Evolutionary conservation across 2,888 invertebrate species (phyloP).

Genomic region (Bimastos eiseni): DNA sequence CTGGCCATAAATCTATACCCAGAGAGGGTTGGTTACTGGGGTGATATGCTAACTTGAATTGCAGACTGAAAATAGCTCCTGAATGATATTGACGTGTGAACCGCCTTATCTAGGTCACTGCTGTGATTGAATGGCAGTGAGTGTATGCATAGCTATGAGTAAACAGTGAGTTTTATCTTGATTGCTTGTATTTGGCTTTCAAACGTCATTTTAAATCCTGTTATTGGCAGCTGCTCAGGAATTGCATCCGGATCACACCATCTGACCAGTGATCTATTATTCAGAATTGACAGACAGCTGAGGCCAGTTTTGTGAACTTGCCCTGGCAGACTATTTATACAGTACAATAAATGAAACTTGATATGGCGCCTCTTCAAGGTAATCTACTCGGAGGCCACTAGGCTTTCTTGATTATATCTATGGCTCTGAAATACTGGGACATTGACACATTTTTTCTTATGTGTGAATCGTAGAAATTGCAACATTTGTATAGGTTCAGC

Average conservation of each 20-base stretch:
- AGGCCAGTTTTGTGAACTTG: background rate
- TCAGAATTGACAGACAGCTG: background rate
- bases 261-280: background rate
- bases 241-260: background rate
- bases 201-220: background rate
- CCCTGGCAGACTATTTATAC: background rate
- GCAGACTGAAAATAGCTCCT: background rate
- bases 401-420: background rate
- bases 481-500: background rate
- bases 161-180: background rate
- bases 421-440: background rate
- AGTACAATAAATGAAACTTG: no score
- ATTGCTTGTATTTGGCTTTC: background rate
- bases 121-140: background rate
- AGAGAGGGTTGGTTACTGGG: background rate
- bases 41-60: background rate
- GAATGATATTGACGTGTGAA: background rate
- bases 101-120: background rate
- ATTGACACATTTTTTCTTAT: background rate
- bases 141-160: background rate
- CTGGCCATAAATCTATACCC: background rate
- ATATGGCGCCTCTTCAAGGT: no score
- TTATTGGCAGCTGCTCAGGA: background rate
- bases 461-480: background rate
- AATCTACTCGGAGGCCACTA: no score